phyloP scores from a whole-genome alignment of 2,797 vertebrate species.

The Heterohyrax brucei region DNA sequence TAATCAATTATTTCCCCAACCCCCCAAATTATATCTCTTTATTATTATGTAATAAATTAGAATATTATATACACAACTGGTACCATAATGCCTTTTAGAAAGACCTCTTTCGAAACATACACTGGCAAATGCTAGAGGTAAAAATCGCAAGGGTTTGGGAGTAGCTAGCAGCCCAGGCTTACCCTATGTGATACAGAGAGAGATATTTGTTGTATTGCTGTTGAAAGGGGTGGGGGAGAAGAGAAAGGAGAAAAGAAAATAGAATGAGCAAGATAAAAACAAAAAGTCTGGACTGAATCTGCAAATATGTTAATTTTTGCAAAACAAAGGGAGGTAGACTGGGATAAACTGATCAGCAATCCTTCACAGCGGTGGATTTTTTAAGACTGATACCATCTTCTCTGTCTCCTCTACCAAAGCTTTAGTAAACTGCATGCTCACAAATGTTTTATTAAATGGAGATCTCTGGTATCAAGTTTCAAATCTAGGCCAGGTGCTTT shows the following conservation, averaged over 20 bases:
- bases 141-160: slow-evolving; percentile 21
- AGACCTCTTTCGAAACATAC: not conserved
- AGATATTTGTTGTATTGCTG: slow-evolving; percentile 40
- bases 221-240: slow-evolving; percentile 13
- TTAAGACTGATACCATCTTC: slow-evolving; percentile 33
- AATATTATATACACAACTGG: slow-evolving; percentile 53
- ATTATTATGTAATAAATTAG: slow-evolving; percentile 52
- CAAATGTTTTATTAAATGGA: slow-evolving; percentile 37
- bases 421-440: not conserved
- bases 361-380: not conserved
- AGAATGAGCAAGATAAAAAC: not conserved
- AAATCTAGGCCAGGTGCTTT: not conserved
- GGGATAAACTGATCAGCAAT: not conserved
- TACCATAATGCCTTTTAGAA: slow-evolving; percentile 42
- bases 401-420: slow-evolving; percentile 42
- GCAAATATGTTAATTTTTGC: not conserved
- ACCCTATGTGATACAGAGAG: not conserved
- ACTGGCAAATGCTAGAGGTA: not conserved
- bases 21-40: slow-evolving; percentile 34
- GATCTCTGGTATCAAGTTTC: slow-evolving; percentile 22
- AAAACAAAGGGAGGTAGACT: not conserved
- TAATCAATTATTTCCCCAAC: slow-evolving; percentile 38
- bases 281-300: not conserved
- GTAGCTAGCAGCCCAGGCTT: slow-evolving; percentile 5
- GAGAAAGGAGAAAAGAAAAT: not conserved